Percentiles rank a stretch among this genome's conserved stretches.
phyloP scores from a whole-genome alignment of 2,888 invertebrate species.

The Aporophyla lueneburgensis region DNA sequence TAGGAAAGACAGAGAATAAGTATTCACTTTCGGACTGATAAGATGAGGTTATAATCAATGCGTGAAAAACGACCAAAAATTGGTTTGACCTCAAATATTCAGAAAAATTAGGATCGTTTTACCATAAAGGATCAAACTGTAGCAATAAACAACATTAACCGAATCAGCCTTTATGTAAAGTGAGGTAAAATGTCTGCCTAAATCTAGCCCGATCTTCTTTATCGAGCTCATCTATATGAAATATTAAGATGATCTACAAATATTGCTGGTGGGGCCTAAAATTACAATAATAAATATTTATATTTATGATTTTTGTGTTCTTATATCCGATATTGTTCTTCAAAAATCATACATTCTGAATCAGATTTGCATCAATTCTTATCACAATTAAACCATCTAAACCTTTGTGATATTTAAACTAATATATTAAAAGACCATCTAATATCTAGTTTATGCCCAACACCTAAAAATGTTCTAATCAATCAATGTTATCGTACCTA shows the following conservation, averaged over 20 bases:
- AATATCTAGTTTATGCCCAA: not conserved
- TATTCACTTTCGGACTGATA: not conserved
- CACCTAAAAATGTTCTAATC: not conserved
- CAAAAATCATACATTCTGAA: not conserved
- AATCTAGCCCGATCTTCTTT: conserved; percentile 23
- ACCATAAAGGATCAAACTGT: conserved; percentile 12
- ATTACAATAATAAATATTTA: conserved; percentile 4
- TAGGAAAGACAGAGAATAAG: too few species aligned
- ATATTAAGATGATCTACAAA: conserved; percentile 11
- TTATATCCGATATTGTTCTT: not conserved
- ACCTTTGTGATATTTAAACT: not conserved
- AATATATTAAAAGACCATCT: too few species aligned
- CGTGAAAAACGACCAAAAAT: conserved; percentile 9
- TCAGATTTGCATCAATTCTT: not conserved
- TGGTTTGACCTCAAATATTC: conserved; percentile 11
- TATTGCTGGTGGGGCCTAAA: conserved; percentile 3
- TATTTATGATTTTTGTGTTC: not conserved
- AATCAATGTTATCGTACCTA: not conserved
- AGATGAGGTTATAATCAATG: not conserved
- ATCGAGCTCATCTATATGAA: conserved; percentile 13
- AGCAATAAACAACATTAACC: conserved; percentile 42
- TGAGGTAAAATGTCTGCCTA: conserved; percentile 10
- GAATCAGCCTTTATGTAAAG: conserved; percentile 35
- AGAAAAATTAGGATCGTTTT: conserved; percentile 5
- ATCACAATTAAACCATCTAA: not conserved